Evolutionary conservation across 2,888 invertebrate species (phyloP).

Genomic region (Esperia sulphurella): DNA sequence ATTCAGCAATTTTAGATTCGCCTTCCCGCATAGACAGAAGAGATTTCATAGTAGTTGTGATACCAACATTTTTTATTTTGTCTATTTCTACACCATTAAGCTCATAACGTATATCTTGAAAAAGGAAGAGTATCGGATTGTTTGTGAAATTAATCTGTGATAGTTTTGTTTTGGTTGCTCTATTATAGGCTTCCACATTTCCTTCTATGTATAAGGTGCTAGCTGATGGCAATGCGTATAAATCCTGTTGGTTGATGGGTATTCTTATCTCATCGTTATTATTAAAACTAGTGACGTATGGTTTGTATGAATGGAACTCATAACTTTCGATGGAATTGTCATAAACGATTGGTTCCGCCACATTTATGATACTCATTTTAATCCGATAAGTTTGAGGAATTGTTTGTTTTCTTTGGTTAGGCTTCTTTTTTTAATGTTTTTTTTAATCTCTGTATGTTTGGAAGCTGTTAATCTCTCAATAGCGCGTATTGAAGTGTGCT

Average conservation of each 20-base stretch:
- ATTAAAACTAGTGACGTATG: slow-evolving; percentile 10
- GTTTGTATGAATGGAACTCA: slow-evolving; percentile 17
- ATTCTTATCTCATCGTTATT: slow-evolving; percentile 20
- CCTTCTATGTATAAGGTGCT: slow-evolving; percentile 17
- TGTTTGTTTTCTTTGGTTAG: slow-evolving; percentile 8
- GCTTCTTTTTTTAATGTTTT: too few species aligned
- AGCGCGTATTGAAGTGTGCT: too few species aligned
- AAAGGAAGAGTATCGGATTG: slow-evolving; percentile 6
- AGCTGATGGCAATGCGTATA: slow-evolving; percentile 17
- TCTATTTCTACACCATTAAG: too few species aligned
- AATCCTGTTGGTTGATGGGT: too few species aligned
- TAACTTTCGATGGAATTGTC: slow-evolving; percentile 17
- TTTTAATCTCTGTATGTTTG: too few species aligned
- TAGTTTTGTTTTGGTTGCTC: too few species aligned
- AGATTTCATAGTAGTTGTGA: slow-evolving; percentile 36
- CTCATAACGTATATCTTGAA: slow-evolving; percentile 11
- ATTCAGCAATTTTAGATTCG: slow-evolving; percentile 23
- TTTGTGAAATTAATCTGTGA: slow-evolving; percentile 3
- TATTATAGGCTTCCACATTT: background rate
- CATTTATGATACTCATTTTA: slow-evolving; percentile 13
- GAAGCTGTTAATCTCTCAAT: too few species aligned
- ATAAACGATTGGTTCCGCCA: slow-evolving; percentile 6
- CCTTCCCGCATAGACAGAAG: slow-evolving; percentile 30
- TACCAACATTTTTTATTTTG: too few species aligned
- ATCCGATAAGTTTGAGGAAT: slow-evolving; percentile 13